These are phyloP conservation scores for Lerista edwardsae DNA, from an alignment of 2,797 vertebrate species.

Conservation along the genomic window DNA sequence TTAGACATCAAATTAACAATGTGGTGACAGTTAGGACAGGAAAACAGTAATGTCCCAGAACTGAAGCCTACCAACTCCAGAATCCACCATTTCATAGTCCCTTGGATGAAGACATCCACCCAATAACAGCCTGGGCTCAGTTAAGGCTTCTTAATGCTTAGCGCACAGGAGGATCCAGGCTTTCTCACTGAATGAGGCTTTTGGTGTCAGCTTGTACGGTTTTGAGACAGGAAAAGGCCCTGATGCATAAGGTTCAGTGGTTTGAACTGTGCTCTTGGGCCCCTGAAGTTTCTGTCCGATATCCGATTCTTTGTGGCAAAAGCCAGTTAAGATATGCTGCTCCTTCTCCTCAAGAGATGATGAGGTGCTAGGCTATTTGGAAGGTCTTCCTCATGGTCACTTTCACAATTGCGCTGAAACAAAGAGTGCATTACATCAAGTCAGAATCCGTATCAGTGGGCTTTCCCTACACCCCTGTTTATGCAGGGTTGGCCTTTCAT, in stretches of 20 bases:
- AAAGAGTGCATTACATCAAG: conserved; percentile 16
- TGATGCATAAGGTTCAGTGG: conserved; percentile 10
- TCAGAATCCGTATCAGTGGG: too few species aligned
- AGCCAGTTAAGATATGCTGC: conserved; percentile 86
- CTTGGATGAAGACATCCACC: too few species aligned
- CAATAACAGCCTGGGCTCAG: not conserved
- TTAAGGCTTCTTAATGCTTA: not conserved
- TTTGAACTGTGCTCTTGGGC: conserved; percentile 12
- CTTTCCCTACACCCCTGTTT: too few species aligned
- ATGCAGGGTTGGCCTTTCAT: too few species aligned
- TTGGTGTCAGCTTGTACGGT: not conserved
- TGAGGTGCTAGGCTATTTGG: conserved; percentile 70
- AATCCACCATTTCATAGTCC: not conserved
- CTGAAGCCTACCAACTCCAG: too few species aligned
- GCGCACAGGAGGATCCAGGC: conserved; percentile 19
- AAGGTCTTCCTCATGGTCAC: conserved; percentile 88
- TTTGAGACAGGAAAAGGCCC: conserved; percentile 29
- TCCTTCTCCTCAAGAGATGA: conserved; percentile 84
- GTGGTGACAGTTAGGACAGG: not conserved
- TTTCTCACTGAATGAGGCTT: not conserved
- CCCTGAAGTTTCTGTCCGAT: not conserved
- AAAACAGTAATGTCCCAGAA: not conserved
- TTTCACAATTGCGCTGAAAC: conserved; percentile 88
- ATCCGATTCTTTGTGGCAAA: not conserved
- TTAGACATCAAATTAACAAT: not conserved